Evolutionary conservation across 2,797 vertebrate genomes (phyloP).

Genomic region (Calcarius lapponicus): DNA sequence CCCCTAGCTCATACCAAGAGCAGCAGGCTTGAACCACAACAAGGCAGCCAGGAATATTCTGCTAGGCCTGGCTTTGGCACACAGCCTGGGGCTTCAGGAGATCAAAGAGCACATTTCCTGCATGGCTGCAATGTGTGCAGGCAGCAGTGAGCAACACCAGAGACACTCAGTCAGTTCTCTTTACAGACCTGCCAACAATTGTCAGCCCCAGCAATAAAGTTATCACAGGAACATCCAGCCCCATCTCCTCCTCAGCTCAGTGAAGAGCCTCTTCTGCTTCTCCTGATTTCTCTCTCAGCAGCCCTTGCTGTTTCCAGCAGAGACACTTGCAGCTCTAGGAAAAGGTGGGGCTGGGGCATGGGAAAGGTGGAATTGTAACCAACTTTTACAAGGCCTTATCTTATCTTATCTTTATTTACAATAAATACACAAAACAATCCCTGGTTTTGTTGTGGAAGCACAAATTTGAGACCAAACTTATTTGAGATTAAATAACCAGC

Average conservation of each 20-base stretch:
- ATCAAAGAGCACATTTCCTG: neutral
- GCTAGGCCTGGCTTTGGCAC: neutral
- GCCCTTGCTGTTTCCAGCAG: neutral
- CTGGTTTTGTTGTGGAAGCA: neutral
- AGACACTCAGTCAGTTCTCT: neutral
- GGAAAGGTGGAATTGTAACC: neutral
- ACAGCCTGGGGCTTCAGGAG: neutral
- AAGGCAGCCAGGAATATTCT: neutral
- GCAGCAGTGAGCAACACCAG: neutral
- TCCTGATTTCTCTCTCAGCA: neutral
- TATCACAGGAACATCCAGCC: neutral
- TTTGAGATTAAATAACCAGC: neutral
- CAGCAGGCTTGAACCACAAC: neutral
- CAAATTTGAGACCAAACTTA: neutral
- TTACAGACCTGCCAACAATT: neutral
- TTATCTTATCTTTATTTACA: neutral
- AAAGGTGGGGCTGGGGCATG: fast-evolving
- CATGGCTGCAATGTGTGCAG: neutral
- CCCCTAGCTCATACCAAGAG: neutral
- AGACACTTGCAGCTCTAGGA: neutral
- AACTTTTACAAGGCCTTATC: neutral
- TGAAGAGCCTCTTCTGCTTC: neutral
- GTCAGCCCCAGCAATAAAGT: neutral
- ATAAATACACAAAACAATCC: neutral
- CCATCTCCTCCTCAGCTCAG: neutral